A percentile compares a stretch with the other conserved stretches of the same genome.
phyloP scores from a whole-genome alignment of 30 jellyfish, hydroid and myxozoan genomes.

The Hydractinia echinata region DNA sequence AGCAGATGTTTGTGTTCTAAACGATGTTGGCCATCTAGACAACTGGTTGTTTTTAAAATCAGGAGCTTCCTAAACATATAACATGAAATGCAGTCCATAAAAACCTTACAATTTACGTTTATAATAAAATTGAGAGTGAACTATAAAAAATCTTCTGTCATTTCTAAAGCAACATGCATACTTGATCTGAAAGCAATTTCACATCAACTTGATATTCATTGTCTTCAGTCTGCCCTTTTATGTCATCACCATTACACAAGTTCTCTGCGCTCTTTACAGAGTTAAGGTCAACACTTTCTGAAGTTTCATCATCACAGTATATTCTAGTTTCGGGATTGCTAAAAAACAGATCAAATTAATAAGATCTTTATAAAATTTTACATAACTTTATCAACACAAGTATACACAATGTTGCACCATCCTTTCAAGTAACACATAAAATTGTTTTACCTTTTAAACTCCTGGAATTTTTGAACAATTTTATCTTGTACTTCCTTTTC shows the following conservation, averaged over 20 bases:
- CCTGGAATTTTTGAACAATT: slow-evolving; percentile 23
- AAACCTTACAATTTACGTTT: neutral
- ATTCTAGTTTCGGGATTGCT: neutral
- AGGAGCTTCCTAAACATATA: neutral
- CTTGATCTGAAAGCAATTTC: too few relatives aligned
- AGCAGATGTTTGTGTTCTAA: slow-evolving; percentile 43
- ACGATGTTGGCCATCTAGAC: slow-evolving; percentile 60
- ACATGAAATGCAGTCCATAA: neutral
- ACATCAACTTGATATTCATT: neutral
- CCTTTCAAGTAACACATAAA: neutral
- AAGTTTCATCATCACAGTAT: neutral
- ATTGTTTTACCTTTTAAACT: neutral
- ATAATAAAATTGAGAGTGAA: too few relatives aligned
- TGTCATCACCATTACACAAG: neutral
- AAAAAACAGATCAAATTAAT: neutral
- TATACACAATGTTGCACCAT: too few relatives aligned
- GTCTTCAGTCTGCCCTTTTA: neutral
- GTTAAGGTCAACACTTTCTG: neutral
- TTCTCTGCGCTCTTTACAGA: neutral
- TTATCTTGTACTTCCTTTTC: slow-evolving; percentile 38
- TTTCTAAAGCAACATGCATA: too few relatives aligned
- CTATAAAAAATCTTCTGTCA: too few relatives aligned
- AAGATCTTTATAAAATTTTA: neutral
- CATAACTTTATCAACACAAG: too few relatives aligned
- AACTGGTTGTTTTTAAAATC: neutral